Conservation (phyloP, 2,888 invertebrate species). For the Chrysotoxum bicinctum region DNA sequence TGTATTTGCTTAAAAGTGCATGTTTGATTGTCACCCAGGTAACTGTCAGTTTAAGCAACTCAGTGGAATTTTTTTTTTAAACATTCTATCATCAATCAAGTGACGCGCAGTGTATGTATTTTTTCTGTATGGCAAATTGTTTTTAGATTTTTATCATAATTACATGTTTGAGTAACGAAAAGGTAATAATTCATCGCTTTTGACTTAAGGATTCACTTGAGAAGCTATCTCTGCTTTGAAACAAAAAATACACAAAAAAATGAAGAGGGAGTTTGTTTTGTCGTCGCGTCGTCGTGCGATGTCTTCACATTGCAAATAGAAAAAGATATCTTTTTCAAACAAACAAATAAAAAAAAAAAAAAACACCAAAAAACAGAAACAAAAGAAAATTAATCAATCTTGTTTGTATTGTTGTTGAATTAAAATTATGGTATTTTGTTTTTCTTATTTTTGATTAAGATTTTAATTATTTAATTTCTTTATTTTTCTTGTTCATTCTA, state of each 20-base stretch:
- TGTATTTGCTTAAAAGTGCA: no score
- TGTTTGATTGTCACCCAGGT: background rate
- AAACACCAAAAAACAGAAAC: conserved; percentile 30
- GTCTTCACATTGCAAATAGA: conserved; percentile 1
- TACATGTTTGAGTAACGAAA: conserved; percentile 72
- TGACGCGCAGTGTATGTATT: background rate
- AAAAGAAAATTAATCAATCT: conserved; percentile 64
- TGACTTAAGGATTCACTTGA: conserved; percentile 46
- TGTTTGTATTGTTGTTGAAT: background rate
- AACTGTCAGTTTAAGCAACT: background rate
- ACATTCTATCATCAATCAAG: background rate
- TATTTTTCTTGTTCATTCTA: conserved; percentile 2
- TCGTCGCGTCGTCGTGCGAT: background rate
- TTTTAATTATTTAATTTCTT: conserved; percentile 46
- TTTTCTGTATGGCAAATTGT: conserved; percentile 68
- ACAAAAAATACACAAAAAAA: background rate
- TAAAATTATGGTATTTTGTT: background rate
- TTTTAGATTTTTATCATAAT: conserved; percentile 73
- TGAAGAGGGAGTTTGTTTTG: conserved; percentile 16
- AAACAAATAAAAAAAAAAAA: conserved; percentile 19
- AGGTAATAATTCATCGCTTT: conserved; percentile 69
- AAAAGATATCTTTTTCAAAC: conserved; percentile 34
- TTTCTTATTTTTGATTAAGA: conserved; percentile 31
- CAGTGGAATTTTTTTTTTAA: background rate
- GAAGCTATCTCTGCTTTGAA: conserved; percentile 14